Base-by-base conservation (phyloP, 2,888 invertebrate species). In the Caenorhabditis sp. region DNA sequence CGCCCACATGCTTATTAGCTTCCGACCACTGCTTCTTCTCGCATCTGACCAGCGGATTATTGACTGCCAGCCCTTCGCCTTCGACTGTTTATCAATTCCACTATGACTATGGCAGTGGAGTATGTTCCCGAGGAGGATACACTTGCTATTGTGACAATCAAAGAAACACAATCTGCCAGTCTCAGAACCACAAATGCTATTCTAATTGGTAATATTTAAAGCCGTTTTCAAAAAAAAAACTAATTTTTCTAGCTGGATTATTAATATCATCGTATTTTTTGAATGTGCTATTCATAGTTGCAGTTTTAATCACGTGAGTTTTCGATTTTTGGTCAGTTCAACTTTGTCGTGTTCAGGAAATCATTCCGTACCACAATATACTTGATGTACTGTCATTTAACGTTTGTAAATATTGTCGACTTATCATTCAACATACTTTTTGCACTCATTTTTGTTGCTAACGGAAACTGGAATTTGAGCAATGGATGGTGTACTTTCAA, bases 111-210 rank as follows among this genome's bases (percentile, higher is more conserved):
- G 1, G 62, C 82, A 1, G 74, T 86, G 2, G 82, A 85, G 55
- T 86, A 82, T 61, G 86, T 86, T 9, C 50, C 78, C 1, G 80
- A 81, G 30, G 82, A 81, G 2, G 86, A 86, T 45, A 86, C 86
- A 13, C 61, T 86, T 15, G 85, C 86, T 1, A 83, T 85, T 55
- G 79, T 81, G 6, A 80, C 85, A 8, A 70, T 82, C 4, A 81
- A 71, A 27, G 84, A 83, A 52, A 81, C 79, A 11, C 72, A 79
- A n/a, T 83, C 85, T 5, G 79, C 83, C 9, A 81, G 83, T 61
- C 65, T 81, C 37, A 17, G 81, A 30, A 81, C 79, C 20, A 77
- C 79, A 3, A 81, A 81, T 68, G 81, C 81, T 5, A 81, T 81
- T 22, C 52, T 81, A 17, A 66, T 81, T 15, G 79, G 81, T 81